phyloP scores from a whole-genome alignment of 2,888 invertebrate genomes.

The Dasysyrphus tricinctus region DNA sequence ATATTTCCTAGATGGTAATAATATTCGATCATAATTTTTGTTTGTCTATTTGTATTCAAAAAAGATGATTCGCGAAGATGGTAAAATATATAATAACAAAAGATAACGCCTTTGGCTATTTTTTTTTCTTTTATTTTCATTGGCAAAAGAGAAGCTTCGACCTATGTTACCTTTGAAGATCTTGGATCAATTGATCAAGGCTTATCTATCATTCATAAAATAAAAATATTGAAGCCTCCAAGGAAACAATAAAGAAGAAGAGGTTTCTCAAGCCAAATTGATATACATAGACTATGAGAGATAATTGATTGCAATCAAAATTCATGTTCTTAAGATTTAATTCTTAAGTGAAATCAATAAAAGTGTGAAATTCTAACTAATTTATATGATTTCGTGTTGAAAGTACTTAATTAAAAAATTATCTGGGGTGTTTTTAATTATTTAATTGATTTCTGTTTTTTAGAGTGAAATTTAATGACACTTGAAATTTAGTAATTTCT shows the following conservation, averaged over 20 bases:
- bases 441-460: too few species aligned
- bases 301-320: neutral
- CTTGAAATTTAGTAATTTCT: neutral
- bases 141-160: conserved; percentile 12
- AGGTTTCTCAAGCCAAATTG: neutral
- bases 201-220: conserved; percentile 16
- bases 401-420: neutral
- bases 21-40: conserved; percentile 15
- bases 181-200: conserved; percentile 1
- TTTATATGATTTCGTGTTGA: neutral
- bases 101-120: conserved; percentile 6
- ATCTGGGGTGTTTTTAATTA: neutral
- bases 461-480: conserved; percentile 15
- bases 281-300: neutral
- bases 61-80: conserved; percentile 12
- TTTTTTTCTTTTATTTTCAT: neutral
- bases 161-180: conserved; percentile 10
- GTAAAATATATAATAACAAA: conserved; percentile 14
- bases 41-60: neutral
- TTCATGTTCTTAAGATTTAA: neutral
- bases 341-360: neutral
- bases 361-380: conserved; percentile 1
- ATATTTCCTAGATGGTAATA: neutral
- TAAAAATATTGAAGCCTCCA: neutral
- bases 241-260: neutral